Evolutionary conservation across 1,140 invertebrate genomes (phyloP), one percentile per base, ranked within the genome.

Genomic region (Halictus rubicundus): DNA sequence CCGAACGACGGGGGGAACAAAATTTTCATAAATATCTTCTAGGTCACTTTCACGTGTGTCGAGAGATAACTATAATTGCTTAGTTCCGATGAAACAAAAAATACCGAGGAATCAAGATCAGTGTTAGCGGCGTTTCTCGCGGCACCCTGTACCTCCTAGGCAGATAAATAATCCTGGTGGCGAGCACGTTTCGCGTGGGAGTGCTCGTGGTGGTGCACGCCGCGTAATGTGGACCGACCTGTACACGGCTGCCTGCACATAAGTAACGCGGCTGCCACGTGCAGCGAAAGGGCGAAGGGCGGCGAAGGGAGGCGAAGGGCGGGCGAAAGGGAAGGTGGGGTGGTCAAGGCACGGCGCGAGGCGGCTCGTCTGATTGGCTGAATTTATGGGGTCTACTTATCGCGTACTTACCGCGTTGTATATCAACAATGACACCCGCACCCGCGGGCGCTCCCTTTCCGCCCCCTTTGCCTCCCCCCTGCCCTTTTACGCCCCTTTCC

Each of bases 321-420:
- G 32, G 68, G 52, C 32, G 77, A 42, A 52, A 8, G 21, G 39
- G 59, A 71, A 68, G 32, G 27, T 39, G 64, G 37, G 65, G 73
- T 76, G 64, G 80, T 57, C 76, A 82, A 64, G 73, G 73, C 68
- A 68, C 60, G 76, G 83, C 78, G 83, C 77, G 80, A 90, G 86
- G 90, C 90, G 90, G 90, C 89, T 89, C 90, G 87, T 92, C 90
- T 91, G 92, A 92, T 92, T 92, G 90, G 89, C 80, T 90, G 85
- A 89, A 93, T 93, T 93, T 93, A 92, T 92, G 91, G 91, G 90
- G 84, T 91, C 91, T 92, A 93, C 91, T 93, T 92, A 93, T 92
- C 92, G 91, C 89, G 87, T 91, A 92, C 91, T 92, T 93, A 93
- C 91, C 89, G 91, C 88, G 91, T 91, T 92, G 91, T 93, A 93